Evolutionary conservation across 2,113 vertebrate genomes (phyloP), one percentile per base, ranked within the genome.

Genomic region (Rhegmatorhina hoffmannsi): DNA sequence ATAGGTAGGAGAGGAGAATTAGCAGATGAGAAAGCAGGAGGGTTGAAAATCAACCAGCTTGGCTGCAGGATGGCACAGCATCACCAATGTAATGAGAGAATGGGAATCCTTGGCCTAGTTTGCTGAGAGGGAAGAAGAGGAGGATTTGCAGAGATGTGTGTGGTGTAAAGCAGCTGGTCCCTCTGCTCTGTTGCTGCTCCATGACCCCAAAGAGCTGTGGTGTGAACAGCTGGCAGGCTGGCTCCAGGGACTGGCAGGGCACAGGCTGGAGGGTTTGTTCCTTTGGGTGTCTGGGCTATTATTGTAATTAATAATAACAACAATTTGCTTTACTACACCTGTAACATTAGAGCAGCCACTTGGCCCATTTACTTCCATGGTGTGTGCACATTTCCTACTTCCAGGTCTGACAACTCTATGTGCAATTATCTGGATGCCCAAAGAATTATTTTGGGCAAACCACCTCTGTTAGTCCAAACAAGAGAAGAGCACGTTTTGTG

Each of bases 81-180:
- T 19, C 17, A 43, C 52, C 3, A 1, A 6, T 17, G 38, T 44
- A 81, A 67, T 25, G 28, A 31, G 38, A 80, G 36, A 59, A 44
- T 1, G 7, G 5, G 56, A 56, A 92, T n/a, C 68, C 72, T 78
- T 40, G 69, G 68, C n/a, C 64, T 25, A 0, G 46, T 64, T 43
- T 88, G 75, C 33, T 1, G 21, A 26, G 81, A 44, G 40, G 33
- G 40, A 17, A 18, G 29, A 0, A 10, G 38, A 25, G 63, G 50
- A 86, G 79, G 52, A 16, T 81, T 40, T 47, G 55, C 38, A n/a
- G 82, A 17, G 62, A 3, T 6, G 43, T 4, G 63, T 10, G 9
- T 0, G 8, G 33, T 13, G 46, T 11, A 6, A 6, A 2, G 4
- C 68, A 43, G 50, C 13, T 17, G 1, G 23, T 25, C 14, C 33